Conservation (phyloP, 2,888 invertebrate genomes). For the Chelonus formosanus region DNA sequence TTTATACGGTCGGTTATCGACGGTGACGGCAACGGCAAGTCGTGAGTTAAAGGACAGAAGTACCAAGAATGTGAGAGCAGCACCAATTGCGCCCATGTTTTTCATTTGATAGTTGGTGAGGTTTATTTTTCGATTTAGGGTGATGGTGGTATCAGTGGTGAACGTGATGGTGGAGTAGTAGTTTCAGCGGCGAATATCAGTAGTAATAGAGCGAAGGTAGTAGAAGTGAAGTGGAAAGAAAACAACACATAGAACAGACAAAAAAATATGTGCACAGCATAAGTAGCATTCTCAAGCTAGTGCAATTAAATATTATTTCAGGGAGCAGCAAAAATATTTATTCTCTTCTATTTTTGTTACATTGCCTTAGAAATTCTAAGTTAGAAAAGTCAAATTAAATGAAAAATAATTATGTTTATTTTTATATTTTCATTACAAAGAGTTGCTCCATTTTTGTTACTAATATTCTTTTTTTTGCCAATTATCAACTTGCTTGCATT, state of each 20-base stretch:
- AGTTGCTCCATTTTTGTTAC: no score
- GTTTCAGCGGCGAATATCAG: conserved; percentile 39
- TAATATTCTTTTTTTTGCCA: no score
- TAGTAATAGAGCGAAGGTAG: conserved; percentile 49
- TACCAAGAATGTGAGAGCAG: conserved; percentile 65
- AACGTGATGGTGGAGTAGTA: conserved; percentile 46
- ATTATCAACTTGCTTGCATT: no score
- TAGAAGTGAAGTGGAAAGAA: conserved; percentile 59
- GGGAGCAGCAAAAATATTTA: background rate
- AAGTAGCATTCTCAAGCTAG: conserved; percentile 63
- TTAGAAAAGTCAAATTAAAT: no score
- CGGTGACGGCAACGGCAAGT: conserved; percentile 46
- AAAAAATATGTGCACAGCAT: conserved; percentile 62
- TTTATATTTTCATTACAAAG: no score
- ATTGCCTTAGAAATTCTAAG: no score
- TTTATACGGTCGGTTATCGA: conserved; percentile 39
- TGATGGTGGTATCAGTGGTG: conserved; percentile 49
- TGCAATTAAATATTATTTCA: conserved; percentile 43
- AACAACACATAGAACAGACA: conserved; percentile 65
- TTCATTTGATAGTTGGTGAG: conserved; percentile 36
- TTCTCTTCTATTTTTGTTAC: conserved; percentile 2
- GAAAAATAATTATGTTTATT: no score
- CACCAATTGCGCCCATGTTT: conserved; percentile 54
- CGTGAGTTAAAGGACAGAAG: conserved; percentile 64
- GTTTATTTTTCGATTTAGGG: conserved; percentile 37